Percentiles rank a stretch among this genome's conserved stretches.
Evolutionary conservation across 1,140 invertebrate genomes (phyloP).

Genomic region (Drosophila sucinea): DNA sequence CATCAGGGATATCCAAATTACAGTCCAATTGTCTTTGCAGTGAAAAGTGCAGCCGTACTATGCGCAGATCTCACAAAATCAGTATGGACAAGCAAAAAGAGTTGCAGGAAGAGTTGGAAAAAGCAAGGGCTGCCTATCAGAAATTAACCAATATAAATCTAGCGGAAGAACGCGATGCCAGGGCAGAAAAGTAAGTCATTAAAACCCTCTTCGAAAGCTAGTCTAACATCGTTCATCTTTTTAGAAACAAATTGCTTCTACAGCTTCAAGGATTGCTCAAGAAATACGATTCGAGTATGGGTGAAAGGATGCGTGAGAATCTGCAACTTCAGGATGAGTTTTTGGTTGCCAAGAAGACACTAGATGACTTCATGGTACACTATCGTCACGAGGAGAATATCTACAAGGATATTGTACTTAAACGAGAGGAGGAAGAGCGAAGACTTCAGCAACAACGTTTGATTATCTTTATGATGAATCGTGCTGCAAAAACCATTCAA

Average conservation of each 20-base stretch:
- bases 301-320: constrained; percentile 50
- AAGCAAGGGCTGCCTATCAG: constrained; percentile 26
- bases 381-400: constrained; percentile 55
- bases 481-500: constrained; percentile 61
- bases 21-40: constrained; percentile 8
- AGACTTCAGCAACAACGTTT: constrained; percentile 52
- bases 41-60: constrained; percentile 41
- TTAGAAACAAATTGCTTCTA: constrained; percentile 53
- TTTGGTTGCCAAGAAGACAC: constrained; percentile 42
- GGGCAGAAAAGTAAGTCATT: constrained; percentile 52
- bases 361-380: constrained; percentile 55
- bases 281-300: constrained; percentile 44
- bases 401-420: constrained; percentile 53
- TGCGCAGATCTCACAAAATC: constrained; percentile 40
- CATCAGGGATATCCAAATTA: too few species aligned
- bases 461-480: constrained; percentile 71
- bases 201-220: not conserved
- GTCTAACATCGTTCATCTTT: accelerated
- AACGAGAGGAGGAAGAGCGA: constrained; percentile 59
- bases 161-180: constrained; percentile 33
- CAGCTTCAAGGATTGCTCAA: constrained; percentile 54
- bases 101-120: constrained; percentile 47
- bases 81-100: constrained; percentile 53
- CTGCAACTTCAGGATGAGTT: constrained; percentile 51
- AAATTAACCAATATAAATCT: constrained; percentile 33